Conservation (phyloP, 2,797 vertebrate genomes). For the Peromyscus eremicus region DNA sequence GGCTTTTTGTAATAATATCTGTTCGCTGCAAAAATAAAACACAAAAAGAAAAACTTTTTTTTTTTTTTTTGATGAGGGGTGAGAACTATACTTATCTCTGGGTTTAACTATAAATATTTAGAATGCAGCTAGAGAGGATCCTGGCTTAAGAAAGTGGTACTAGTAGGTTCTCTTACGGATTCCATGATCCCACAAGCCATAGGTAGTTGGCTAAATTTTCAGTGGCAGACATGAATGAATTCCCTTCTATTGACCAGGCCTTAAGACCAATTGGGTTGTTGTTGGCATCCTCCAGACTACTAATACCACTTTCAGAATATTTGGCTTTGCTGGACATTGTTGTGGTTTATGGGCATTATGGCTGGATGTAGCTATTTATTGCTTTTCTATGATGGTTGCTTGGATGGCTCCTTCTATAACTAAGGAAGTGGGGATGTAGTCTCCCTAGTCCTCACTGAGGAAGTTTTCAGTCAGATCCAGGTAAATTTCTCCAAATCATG, state of each 20-base stretch:
- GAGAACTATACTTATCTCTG: background rate
- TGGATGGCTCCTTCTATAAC: background rate
- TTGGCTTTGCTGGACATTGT: background rate
- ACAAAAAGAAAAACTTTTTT: too few relatives aligned
- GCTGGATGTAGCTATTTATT: background rate
- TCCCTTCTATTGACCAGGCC: background rate
- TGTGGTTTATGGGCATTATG: background rate
- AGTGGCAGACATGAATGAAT: background rate
- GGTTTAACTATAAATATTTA: background rate
- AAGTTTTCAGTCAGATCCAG: background rate
- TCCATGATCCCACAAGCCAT: background rate
- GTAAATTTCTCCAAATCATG: background rate
- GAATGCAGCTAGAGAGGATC: background rate
- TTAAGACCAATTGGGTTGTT: background rate
- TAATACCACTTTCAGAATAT: background rate
- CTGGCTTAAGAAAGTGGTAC: background rate
- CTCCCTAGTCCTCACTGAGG: background rate
- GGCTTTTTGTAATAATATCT: background rate
- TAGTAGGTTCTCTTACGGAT: background rate
- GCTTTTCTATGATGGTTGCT: background rate
- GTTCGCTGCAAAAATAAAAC: background rate
- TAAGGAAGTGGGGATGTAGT: background rate
- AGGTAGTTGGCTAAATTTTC: background rate
- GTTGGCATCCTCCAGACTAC: background rate
- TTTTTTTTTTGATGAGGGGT: background rate